A percentile compares a stretch with the other conserved stretches of the same genome.
Conservation (phyloP, 1,140 invertebrate species). For the Aporrectodea caliginosa region DNA sequence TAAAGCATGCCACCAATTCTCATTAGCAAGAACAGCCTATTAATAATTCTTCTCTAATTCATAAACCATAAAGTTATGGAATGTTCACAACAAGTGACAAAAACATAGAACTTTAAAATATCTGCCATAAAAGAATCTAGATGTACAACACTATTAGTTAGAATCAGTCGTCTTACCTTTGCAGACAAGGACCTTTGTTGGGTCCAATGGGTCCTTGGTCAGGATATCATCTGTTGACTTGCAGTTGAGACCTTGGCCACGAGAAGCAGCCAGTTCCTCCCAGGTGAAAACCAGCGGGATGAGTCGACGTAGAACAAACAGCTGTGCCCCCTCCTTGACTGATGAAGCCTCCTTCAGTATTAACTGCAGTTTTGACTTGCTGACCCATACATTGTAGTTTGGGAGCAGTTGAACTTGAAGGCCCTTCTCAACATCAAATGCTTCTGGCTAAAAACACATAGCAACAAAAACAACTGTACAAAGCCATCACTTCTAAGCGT, state of each 20-base stretch:
- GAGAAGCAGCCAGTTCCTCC: conserved; percentile 22
- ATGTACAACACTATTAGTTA: too few relatives aligned
- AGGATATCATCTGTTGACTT: conserved; percentile 23
- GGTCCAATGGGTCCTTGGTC: conserved; percentile 18
- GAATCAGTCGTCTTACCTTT: too few relatives aligned
- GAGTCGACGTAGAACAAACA: conserved; percentile 19
- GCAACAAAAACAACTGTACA: too few relatives aligned
- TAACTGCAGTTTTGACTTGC: conserved; percentile 15
- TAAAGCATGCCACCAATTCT: too few relatives aligned
- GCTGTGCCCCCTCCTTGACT: conserved; percentile 16
- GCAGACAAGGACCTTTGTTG: conserved; percentile 22
- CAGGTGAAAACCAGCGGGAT: conserved; percentile 23
- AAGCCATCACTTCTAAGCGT: too few relatives aligned
- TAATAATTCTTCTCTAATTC: too few relatives aligned
- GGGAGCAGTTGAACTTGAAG: conserved; percentile 20
- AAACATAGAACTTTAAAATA: too few relatives aligned
- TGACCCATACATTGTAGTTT: conserved; percentile 23
- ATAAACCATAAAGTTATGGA: too few relatives aligned
- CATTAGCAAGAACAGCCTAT: too few relatives aligned
- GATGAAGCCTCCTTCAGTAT: conserved; percentile 15
- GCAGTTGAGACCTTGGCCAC: conserved; percentile 20
- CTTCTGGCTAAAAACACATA: conserved; percentile 20
- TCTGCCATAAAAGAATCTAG: too few relatives aligned
- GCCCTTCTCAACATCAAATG: conserved; percentile 24
- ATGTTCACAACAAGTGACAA: too few relatives aligned